These are phyloP conservation scores for Rhadinocentrus ornatus DNA, from an alignment of 2,797 vertebrate species.

Conservation along the genomic window DNA sequence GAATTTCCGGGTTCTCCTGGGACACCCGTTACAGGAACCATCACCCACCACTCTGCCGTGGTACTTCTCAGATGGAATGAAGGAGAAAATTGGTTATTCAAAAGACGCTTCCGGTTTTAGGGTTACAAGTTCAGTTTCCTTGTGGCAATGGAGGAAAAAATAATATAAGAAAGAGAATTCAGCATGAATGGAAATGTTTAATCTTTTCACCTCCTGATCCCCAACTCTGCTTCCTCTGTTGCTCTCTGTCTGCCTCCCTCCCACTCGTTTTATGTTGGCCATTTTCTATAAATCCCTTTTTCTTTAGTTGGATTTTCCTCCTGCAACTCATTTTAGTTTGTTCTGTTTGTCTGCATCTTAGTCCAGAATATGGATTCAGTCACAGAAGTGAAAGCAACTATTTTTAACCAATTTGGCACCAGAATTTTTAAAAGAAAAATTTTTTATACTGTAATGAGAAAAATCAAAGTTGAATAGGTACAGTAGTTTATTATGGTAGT, in stretches of 20 bases:
- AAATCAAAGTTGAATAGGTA: too few species aligned
- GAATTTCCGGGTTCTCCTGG: too few species aligned
- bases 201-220: constrained; percentile 7
- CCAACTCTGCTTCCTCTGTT: background rate
- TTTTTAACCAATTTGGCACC: too few species aligned
- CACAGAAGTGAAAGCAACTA: too few species aligned
- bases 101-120: constrained; percentile 19
- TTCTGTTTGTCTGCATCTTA: too few species aligned
- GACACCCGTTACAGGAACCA: too few species aligned
- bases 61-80: background rate
- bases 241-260: background rate
- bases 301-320: background rate
- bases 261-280: background rate
- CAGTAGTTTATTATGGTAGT: too few species aligned
- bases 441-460: too few species aligned
- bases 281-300: background rate
- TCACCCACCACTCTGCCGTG: constrained; percentile 32
- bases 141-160: background rate
- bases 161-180: background rate
- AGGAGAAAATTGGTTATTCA: constrained; percentile 30
- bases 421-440: too few species aligned
- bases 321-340: background rate
- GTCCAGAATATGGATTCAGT: too few species aligned
- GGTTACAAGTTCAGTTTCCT: constrained; percentile 16
- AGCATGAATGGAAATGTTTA: constrained; percentile 2